These are phyloP conservation scores for Ormyrus nitidulus DNA, from an alignment of 2,888 invertebrate species.

Conservation along the genomic window DNA sequence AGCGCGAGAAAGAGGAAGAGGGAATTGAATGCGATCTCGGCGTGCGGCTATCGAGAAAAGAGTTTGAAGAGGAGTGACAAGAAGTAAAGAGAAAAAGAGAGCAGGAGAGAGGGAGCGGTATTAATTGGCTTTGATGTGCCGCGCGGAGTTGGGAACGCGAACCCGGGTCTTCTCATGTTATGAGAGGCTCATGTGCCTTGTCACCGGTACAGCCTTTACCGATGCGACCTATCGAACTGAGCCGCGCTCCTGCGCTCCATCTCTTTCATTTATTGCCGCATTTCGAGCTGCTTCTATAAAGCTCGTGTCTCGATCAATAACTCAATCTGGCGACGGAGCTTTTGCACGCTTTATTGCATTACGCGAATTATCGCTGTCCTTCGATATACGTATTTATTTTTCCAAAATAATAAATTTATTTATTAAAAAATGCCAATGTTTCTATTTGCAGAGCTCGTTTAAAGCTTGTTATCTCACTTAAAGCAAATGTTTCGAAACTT, in stretches of 20 bases:
- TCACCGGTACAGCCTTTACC: conserved; percentile 65
- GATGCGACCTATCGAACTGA: conserved; percentile 69
- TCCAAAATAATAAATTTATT: no score
- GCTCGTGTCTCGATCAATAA: no score
- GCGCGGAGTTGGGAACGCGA: conserved; percentile 62
- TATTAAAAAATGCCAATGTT: no score
- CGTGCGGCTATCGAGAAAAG: conserved; percentile 22
- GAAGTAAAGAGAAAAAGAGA: conserved; percentile 43
- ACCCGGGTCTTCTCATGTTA: conserved; percentile 65
- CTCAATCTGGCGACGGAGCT: no score
- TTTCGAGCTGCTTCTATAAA: not conserved
- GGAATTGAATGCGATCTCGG: not conserved
- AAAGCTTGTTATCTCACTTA: no score
- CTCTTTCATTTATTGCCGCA: conserved; percentile 55
- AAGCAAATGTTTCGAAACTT: no score
- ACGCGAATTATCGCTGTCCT: no score
- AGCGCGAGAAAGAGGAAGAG: conserved; percentile 17
- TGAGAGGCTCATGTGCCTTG: conserved; percentile 69
- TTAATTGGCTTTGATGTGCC: conserved; percentile 72
- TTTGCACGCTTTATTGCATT: no score
- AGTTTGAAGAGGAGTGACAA: conserved; percentile 45
- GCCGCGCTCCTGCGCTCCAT: conserved; percentile 55
- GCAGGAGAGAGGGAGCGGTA: conserved; percentile 58
- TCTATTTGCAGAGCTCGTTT: no score
- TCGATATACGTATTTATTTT: no score